These are phyloP conservation scores for Euclidia mi DNA, from an alignment of 2,888 invertebrate genomes.

Conservation along the genomic window DNA sequence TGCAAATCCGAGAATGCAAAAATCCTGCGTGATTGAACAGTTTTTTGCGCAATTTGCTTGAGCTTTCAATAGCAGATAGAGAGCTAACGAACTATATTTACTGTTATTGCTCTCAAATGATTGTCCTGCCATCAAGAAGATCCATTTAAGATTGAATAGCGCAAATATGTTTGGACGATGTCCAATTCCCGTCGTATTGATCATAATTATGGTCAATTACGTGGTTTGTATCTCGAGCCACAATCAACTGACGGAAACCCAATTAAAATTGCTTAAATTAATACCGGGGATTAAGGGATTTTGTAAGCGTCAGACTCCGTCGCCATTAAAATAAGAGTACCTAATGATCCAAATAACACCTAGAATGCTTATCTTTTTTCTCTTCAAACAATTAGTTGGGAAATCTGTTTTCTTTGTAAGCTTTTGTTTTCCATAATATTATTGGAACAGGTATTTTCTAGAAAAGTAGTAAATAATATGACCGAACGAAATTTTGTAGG, in stretches of 20 bases:
- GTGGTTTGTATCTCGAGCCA: slow-evolving; percentile 2
- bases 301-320: slow-evolving; percentile 3
- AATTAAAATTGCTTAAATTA: slow-evolving; percentile 26
- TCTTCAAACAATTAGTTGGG: slow-evolving; percentile 10
- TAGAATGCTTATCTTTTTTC: slow-evolving; percentile 16
- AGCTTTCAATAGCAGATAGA: too few relatives aligned
- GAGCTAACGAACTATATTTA: too few relatives aligned
- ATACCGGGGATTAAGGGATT: slow-evolving; percentile 24
- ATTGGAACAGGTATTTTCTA: too few relatives aligned
- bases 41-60: too few relatives aligned
- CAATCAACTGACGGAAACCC: slow-evolving; percentile 18
- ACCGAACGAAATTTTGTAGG: too few relatives aligned
- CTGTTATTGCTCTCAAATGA: too few relatives aligned
- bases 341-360: slow-evolving; percentile 21
- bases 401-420: slow-evolving; percentile 14
- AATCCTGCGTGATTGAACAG: too few relatives aligned
- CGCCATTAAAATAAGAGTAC: slow-evolving; percentile 25
- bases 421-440: too few relatives aligned
- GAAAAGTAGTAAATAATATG: too few relatives aligned
- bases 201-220: slow-evolving; percentile 15
- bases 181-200: slow-evolving; percentile 5
- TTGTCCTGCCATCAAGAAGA: too few relatives aligned
- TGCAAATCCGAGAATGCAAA: too few relatives aligned
- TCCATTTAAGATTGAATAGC: too few relatives aligned
- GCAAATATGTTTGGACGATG: background rate